phyloP scores from a whole-genome alignment of 2,113 vertebrate genomes.

The Microtus richardsoni region DNA sequence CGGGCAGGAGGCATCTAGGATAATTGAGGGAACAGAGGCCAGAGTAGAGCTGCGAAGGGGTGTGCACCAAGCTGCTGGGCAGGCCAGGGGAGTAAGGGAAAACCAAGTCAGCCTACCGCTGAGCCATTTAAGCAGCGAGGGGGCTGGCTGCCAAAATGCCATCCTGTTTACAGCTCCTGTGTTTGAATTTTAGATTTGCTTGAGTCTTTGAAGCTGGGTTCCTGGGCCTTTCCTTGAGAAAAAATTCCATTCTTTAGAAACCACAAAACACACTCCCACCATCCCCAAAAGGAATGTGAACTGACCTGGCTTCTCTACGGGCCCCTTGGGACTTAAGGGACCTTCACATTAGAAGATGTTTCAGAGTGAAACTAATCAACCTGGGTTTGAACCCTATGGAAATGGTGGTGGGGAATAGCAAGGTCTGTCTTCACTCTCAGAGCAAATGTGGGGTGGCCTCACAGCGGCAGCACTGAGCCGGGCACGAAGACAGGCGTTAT shows the following conservation, averaged over 20 bases:
- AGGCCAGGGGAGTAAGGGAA: background rate
- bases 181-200: constrained; percentile 66
- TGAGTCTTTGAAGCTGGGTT: constrained; percentile 65
- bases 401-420: background rate
- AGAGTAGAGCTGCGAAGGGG: background rate
- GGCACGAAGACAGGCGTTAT: fast-evolving
- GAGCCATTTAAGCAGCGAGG: background rate
- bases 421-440: background rate
- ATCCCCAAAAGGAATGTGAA: background rate
- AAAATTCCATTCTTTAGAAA: constrained; percentile 54
- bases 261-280: constrained; percentile 18
- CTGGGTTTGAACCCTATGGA: background rate
- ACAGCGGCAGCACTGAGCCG: background rate
- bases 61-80: background rate
- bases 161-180: constrained; percentile 56
- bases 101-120: background rate
- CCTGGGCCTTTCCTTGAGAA: constrained; percentile 60
- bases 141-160: constrained; percentile 42
- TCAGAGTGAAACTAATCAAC: background rate
- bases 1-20: constrained; percentile 67
- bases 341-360: background rate
- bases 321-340: background rate
- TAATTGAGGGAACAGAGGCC: constrained; percentile 19
- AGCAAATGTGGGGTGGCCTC: background rate
- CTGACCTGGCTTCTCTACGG: background rate